Base-by-base conservation (phyloP, 2,113 vertebrate genomes). In the Channa maculata region DNA sequence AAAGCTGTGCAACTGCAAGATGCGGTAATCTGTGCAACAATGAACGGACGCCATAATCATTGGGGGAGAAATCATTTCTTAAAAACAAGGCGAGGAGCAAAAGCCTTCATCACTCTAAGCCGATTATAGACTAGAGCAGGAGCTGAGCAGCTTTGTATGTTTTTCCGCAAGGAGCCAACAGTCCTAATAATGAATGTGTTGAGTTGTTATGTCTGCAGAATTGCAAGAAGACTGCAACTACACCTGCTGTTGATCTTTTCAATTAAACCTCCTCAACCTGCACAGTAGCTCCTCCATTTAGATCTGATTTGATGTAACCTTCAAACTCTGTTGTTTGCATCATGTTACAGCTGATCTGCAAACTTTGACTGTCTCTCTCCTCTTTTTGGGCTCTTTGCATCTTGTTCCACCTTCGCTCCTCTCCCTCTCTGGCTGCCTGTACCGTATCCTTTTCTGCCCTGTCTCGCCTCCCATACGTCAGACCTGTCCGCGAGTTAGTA, bases 81-180 rank as follows among this genome's bases (percentile, higher is more conserved):
- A 24, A 24, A 24, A 24, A 79, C 68, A 67, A 38, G 39, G 50
- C 58, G 45, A 51, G 43, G 0, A 59, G 36, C 44, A 46, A 67
- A 82, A 86, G 37, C 64, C 68, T 49, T 76, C 55, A 41, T 53
- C 50, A 36, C 55, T 65, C n/a, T 83, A 88, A 88, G 67, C 50
- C 6, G 76, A 88, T 88, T 84, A 77, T 14, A 68, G 61, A 65
- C 49, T 7, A 48, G 55, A 55, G 65, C 58, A 44, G 49, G 43
- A 74, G 50, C 39, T 44, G 1, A 52, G n/a, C 2, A 60, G 73
- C 67, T 66, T 24, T 38, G 1, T 69, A 65, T 70, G 14, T 66
- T 80, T 77, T 60, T 82, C 39, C 45, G 12, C 33, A 10, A 48
- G 38, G 46, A 70, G 38, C 36, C 44, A 6, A 51, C 68, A 60